These are phyloP conservation scores for Branchellion lobata DNA, from an alignment of 2,888 invertebrate species.

Conservation along the genomic window DNA sequence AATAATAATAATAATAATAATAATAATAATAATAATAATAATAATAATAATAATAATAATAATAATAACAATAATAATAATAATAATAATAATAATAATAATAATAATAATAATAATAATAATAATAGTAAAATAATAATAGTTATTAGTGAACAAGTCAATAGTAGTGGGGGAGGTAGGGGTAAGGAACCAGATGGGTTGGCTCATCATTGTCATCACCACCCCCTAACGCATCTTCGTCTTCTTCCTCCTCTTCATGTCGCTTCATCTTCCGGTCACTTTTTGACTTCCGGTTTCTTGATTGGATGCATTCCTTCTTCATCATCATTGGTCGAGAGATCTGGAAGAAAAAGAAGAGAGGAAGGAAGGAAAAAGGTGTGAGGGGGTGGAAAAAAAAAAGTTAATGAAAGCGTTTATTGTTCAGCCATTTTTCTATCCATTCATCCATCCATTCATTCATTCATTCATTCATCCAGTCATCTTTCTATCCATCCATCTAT, in stretches of 20 bases:
- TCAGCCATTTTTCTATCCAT: too few species aligned
- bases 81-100: not conserved
- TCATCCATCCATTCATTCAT: too few species aligned
- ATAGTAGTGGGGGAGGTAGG: not conserved
- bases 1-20: not conserved
- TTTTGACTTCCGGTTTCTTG: conserved; percentile 44
- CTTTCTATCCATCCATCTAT: too few species aligned
- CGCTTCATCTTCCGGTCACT: conserved; percentile 4
- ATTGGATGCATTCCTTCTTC: conserved; percentile 43
- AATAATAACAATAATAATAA: not conserved
- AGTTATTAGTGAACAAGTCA: too few species aligned
- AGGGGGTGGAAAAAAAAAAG: too few species aligned
- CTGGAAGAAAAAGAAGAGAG: not conserved
- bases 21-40: not conserved
- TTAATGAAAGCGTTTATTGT: too few species aligned
- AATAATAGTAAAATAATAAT: not conserved
- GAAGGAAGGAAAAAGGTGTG: too few species aligned
- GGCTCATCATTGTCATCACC: conserved; percentile 33
- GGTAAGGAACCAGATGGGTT: not conserved
- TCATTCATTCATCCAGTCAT: too few species aligned
- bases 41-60: not conserved
- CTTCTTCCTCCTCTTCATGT: conserved; percentile 35
- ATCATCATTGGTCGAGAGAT: conserved; percentile 42
- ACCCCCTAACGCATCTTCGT: conserved; percentile 31
- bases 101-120: not conserved